These are phyloP conservation scores for Mohoua ochrocephala DNA, from an alignment of 2,113 vertebrate species.

Conservation along the genomic window DNA sequence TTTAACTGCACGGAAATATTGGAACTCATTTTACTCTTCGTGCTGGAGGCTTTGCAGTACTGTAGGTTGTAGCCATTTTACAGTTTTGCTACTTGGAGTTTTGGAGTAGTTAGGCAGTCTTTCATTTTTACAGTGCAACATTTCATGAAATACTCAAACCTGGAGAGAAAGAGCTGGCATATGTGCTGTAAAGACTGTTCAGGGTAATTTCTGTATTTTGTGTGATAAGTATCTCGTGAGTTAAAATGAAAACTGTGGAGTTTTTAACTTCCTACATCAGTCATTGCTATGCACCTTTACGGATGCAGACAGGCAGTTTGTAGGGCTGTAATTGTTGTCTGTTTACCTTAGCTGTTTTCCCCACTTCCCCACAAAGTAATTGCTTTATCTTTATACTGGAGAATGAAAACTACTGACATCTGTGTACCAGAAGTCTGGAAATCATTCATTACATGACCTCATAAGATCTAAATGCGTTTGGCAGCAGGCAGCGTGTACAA, in stretches of 20 bases:
- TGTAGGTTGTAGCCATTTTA: background rate
- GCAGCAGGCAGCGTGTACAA: background rate
- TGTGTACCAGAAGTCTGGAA: constrained; percentile 34
- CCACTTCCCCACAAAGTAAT: background rate
- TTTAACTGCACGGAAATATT: background rate
- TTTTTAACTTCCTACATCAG: background rate
- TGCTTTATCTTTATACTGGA: background rate
- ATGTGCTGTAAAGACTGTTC: background rate
- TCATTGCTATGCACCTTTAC: background rate
- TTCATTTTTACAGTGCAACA: constrained; percentile 1
- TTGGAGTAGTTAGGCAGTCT: background rate
- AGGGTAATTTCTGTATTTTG: background rate
- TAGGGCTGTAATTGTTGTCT: background rate
- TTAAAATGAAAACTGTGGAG: background rate
- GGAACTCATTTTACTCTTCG: background rate
- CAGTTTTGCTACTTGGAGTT: background rate
- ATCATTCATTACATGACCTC: constrained; percentile 4
- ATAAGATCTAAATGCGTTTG: background rate
- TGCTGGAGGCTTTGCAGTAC: background rate
- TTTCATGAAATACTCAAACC: background rate
- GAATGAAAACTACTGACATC: background rate
- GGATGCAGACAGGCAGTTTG: background rate
- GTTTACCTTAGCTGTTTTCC: background rate
- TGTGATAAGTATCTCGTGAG: background rate
- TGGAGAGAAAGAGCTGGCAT: background rate